Evolutionary conservation across 2,113 vertebrate species (phyloP).

Genomic region (Daubentonia madagascariensis): DNA sequence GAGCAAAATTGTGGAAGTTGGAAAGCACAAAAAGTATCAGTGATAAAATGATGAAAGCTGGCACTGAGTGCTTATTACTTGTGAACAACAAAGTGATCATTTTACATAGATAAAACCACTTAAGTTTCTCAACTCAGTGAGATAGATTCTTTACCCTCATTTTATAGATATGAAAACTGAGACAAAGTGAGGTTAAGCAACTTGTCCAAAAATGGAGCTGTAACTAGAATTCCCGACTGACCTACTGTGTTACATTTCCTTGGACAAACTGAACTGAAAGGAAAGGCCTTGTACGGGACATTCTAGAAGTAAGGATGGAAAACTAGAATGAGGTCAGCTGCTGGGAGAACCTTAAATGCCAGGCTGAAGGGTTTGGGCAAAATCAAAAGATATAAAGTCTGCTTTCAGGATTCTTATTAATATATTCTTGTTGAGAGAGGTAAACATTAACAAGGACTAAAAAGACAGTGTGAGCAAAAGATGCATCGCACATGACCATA

Average conservation of each 20-base stretch:
- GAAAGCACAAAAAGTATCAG: neutral
- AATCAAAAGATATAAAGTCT: neutral
- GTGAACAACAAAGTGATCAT: neutral
- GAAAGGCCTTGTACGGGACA: rapidly evolving
- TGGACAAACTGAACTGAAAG: neutral
- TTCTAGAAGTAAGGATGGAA: neutral
- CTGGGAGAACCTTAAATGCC: neutral
- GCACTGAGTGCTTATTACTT: neutral
- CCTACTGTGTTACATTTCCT: neutral
- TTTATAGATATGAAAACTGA: neutral
- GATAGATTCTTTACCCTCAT: neutral
- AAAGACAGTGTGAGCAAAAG: neutral
- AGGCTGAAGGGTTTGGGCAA: neutral
- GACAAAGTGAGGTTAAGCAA: neutral
- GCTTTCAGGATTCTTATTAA: neutral
- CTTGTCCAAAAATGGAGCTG: neutral
- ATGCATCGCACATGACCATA: neutral
- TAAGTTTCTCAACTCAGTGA: neutral
- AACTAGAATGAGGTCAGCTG: neutral
- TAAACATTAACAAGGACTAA: neutral
- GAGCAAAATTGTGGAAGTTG: neutral
- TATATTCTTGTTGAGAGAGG: neutral
- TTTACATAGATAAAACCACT: neutral
- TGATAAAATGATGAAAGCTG: neutral
- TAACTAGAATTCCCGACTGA: neutral